Percentiles rank a stretch among this genome's conserved stretches.
phyloP scores from a whole-genome alignment of 2,888 invertebrate genomes.

The Noctua fimbriata region DNA sequence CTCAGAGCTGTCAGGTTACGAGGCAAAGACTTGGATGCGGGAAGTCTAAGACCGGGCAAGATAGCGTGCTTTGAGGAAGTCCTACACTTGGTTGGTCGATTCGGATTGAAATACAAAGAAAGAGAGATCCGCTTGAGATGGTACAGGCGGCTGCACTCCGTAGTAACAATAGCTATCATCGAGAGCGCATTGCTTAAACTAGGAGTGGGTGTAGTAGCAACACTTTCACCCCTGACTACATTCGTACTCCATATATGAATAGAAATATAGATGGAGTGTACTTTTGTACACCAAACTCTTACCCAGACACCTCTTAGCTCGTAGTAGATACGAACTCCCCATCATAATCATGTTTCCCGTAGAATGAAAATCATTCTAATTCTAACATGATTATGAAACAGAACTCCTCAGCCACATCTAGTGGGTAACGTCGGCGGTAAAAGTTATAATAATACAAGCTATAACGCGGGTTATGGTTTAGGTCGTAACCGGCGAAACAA shows the following conservation, averaged over 20 bases:
- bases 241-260: not conserved
- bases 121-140: no score
- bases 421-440: constrained; percentile 41
- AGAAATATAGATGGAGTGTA: not conserved
- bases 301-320: not conserved
- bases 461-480: constrained; percentile 84
- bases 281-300: not conserved
- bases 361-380: not conserved
- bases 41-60: not conserved
- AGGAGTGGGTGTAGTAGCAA: not conserved
- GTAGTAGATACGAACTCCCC: not conserved
- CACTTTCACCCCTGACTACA: not conserved
- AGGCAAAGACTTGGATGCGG: no score
- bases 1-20: not conserved
- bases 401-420: constrained; percentile 67
- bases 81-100: no score
- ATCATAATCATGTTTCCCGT: not conserved
- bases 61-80: no score
- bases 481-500: constrained; percentile 82
- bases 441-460: constrained; percentile 87
- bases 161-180: not conserved
- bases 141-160: not conserved
- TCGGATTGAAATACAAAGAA: no score
- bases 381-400: no score
- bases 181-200: not conserved